Percentiles rank a stretch among this genome's conserved stretches.
Evolutionary conservation across 2,888 invertebrate species (phyloP).

Genomic region (Caprella mutica): DNA sequence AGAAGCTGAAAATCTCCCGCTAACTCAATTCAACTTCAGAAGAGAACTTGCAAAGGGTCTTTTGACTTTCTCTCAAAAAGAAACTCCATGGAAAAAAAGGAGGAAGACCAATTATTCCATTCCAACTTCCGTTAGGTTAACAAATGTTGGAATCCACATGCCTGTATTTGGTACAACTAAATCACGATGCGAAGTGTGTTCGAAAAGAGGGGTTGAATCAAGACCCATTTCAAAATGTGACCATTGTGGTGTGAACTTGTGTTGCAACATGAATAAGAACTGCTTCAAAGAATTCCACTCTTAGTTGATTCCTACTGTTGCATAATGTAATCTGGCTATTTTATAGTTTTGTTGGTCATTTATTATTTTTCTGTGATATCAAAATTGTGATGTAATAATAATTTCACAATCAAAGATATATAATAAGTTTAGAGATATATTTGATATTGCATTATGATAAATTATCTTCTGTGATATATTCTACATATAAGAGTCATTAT

Average conservation of each 20-base stretch:
- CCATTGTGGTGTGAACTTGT: neutral
- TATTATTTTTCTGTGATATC: too few relatives aligned
- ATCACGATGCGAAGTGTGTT: neutral
- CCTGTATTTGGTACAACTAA: neutral
- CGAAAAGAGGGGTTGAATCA: neutral
- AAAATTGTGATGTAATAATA: too few relatives aligned
- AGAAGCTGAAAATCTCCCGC: neutral
- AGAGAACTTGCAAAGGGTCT: slow-evolving; percentile 14
- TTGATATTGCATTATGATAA: too few relatives aligned
- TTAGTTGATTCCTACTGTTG: too few relatives aligned
- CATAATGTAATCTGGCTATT: too few relatives aligned
- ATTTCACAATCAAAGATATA: too few relatives aligned
- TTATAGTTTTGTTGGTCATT: too few relatives aligned
- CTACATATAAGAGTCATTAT: too few relatives aligned
- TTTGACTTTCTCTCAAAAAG: neutral
- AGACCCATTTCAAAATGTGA: too few relatives aligned
- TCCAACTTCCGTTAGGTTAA: neutral
- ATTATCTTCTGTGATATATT: too few relatives aligned
- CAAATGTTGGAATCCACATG: neutral
- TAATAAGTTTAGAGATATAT: too few relatives aligned
- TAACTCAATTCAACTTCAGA: slow-evolving; percentile 7
- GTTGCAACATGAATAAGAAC: neutral
- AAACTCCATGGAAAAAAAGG: neutral
- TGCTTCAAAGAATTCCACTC: neutral
- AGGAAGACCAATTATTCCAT: slow-evolving; percentile 4